Evolutionary conservation across 2,113 vertebrate species (phyloP).

Genomic region (Serinus canaria): DNA sequence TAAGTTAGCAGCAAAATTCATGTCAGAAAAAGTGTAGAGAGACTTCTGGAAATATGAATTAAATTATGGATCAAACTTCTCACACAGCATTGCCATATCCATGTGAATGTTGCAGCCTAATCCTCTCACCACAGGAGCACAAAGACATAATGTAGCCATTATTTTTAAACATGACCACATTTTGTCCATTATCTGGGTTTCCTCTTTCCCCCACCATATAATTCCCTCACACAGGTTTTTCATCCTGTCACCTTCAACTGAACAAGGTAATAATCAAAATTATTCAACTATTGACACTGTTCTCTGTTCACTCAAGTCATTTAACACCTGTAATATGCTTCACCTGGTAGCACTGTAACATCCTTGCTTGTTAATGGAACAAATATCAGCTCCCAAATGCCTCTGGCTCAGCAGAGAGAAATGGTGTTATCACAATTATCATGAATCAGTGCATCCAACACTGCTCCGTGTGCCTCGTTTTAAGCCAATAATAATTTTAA

Average conservation of each 20-base stretch:
- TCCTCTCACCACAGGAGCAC: neutral
- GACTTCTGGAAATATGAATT: neutral
- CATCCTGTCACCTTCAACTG: neutral
- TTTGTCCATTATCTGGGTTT: neutral
- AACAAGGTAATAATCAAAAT: neutral
- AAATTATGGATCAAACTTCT: neutral
- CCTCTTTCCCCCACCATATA: neutral
- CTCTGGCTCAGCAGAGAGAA: neutral
- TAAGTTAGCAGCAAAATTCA: neutral
- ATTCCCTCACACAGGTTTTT: neutral
- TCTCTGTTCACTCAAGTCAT: neutral
- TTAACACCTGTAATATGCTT: neutral
- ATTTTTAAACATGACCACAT: neutral
- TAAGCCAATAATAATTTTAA: conserved; percentile 7
- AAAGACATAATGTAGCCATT: neutral
- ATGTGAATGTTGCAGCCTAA: neutral
- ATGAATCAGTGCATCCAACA: neutral
- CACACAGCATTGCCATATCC: neutral
- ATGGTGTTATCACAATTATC: neutral
- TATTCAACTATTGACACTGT: neutral
- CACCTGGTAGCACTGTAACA: neutral
- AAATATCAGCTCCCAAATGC: neutral
- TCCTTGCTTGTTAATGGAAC: neutral
- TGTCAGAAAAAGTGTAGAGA: neutral
- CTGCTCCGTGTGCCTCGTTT: neutral